Evolutionary conservation across 2,797 vertebrate species (phyloP).

Genomic region (Sciurus carolinensis): DNA sequence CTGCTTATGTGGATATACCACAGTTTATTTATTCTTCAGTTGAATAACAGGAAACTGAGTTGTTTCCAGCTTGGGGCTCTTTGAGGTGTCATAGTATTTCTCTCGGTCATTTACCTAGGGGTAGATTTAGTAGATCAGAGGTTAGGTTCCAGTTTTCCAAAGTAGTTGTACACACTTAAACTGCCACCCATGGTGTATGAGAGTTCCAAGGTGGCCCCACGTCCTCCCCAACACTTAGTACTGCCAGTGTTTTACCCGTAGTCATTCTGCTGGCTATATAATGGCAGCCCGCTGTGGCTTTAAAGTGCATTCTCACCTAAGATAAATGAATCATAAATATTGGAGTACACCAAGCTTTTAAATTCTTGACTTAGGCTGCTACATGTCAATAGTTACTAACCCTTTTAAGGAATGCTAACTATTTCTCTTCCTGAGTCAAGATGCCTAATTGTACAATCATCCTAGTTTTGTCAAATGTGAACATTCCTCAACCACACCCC

Average conservation of each 20-base stretch:
- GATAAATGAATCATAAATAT: neutral
- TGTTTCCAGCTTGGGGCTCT: neutral
- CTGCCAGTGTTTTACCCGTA: neutral
- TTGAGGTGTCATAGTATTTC: neutral
- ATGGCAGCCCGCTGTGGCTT: neutral
- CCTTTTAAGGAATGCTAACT: neutral
- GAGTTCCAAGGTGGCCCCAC: neutral
- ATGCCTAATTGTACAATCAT: neutral
- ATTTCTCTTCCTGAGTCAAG: neutral
- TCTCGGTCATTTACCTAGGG: neutral
- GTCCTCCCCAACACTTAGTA: neutral
- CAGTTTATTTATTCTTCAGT: neutral
- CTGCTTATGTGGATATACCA: neutral
- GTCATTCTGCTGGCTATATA: neutral
- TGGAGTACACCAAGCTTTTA: conserved; percentile 13
- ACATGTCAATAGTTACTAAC: neutral
- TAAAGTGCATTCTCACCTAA: conserved; percentile 1
- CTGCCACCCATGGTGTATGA: fast-evolving
- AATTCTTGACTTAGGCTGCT: neutral
- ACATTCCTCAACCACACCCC: neutral
- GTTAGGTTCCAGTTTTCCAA: neutral
- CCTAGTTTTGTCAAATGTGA: neutral
- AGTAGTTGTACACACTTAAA: neutral
- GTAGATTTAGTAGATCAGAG: neutral
- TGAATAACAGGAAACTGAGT: neutral